Evolutionary conservation across 2,797 vertebrate species (phyloP).

Genomic region (Muraenolepis orangiensis): DNA sequence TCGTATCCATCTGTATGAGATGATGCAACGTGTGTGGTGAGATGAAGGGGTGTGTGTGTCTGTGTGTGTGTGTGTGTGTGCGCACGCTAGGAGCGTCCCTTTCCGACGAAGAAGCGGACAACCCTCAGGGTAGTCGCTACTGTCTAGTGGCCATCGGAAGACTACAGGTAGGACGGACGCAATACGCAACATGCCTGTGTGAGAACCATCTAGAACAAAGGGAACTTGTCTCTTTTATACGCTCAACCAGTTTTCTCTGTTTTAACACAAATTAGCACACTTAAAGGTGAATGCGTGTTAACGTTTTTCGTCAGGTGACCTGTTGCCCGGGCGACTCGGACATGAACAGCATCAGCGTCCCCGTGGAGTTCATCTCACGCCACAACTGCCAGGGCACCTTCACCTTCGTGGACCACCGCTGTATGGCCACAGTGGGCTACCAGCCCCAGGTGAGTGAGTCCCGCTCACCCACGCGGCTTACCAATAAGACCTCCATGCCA

Average conservation of each 20-base stretch:
- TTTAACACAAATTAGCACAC: background rate
- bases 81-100: conserved; percentile 81
- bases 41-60: background rate
- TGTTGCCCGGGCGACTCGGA: conserved; percentile 87
- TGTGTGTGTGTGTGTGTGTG: background rate
- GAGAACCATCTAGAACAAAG: background rate
- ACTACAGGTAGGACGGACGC: conserved; percentile 78
- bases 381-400: conserved; percentile 90
- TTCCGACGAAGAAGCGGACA: conserved; percentile 88
- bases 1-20: too few relatives aligned
- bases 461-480: background rate
- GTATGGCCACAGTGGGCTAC: conserved; percentile 86
- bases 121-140: conserved; percentile 89
- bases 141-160: conserved; percentile 96
- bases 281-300: background rate
- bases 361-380: conserved; percentile 94
- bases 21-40: background rate
- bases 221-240: background rate
- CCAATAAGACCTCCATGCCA: background rate
- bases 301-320: conserved; percentile 77
- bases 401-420: conserved; percentile 95
- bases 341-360: conserved; percentile 82
- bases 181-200: background rate
- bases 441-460: conserved; percentile 85
- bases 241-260: background rate